phyloP scores from a whole-genome alignment of 1,140 invertebrate genomes.

The Bombus polaris region DNA sequence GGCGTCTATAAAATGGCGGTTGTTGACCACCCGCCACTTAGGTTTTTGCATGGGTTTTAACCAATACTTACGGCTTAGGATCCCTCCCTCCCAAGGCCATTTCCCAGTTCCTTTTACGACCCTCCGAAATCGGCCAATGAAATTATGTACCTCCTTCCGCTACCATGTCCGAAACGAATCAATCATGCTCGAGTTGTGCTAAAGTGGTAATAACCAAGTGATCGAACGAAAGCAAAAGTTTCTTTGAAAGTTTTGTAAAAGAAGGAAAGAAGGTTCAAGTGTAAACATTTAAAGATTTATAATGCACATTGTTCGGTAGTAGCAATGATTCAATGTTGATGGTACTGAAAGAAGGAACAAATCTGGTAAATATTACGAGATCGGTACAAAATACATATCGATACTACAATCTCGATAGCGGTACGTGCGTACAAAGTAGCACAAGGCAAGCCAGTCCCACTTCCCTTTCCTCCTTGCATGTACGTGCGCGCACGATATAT shows the following conservation, averaged over 20 bases:
- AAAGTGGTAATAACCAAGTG: not conserved
- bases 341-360: conserved; percentile 17
- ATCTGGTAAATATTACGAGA: conserved; percentile 42
- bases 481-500: conserved; percentile 8
- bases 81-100: not conserved
- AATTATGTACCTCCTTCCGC: not conserved
- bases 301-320: not conserved
- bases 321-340: not conserved
- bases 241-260: too few species aligned
- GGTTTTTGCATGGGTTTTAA: not conserved
- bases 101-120: not conserved
- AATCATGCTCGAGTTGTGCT: too few species aligned
- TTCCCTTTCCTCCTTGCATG: conserved; percentile 55
- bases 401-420: conserved; percentile 47
- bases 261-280: not conserved
- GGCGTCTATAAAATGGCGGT: conserved; percentile 59
- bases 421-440: conserved; percentile 49
- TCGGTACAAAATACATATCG: conserved; percentile 36
- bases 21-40: conserved; percentile 34
- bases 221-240: not conserved
- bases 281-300: not conserved
- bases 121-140: not conserved
- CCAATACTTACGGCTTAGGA: not conserved
- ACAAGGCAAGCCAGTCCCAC: conserved; percentile 61
- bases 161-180: not conserved